Evolutionary conservation across 1,140 invertebrate genomes (phyloP).

Genomic region (Diploscapter pachys): DNA sequence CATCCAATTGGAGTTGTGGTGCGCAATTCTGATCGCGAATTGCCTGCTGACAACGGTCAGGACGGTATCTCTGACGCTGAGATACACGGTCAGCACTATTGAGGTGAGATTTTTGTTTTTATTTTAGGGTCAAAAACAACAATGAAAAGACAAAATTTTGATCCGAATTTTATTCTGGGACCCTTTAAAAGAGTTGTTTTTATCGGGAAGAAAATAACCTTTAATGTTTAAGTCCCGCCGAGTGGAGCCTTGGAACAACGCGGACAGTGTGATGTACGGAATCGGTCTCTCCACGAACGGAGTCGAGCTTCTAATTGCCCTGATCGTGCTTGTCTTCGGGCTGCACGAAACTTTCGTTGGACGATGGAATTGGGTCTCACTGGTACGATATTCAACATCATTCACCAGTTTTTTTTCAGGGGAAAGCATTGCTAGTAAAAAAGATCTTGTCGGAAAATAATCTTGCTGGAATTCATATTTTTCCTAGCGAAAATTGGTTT

Average conservation of each 20-base stretch:
- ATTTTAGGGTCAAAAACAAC: neutral
- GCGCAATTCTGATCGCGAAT: constrained; percentile 63
- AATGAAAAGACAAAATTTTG: neutral
- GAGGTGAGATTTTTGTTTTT: constrained; percentile 62
- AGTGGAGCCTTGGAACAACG: constrained; percentile 79
- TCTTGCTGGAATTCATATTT: no score
- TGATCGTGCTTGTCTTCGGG: constrained; percentile 89
- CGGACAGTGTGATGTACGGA: constrained; percentile 91
- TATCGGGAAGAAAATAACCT: no score
- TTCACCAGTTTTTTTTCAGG: no score
- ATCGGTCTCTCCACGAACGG: constrained; percentile 76
- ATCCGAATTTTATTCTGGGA: neutral
- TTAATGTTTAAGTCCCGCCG: constrained; percentile 60
- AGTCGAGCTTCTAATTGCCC: constrained; percentile 85
- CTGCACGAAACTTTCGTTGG: no score
- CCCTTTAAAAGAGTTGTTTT: neutral
- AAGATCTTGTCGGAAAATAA: no score
- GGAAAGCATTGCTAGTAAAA: no score
- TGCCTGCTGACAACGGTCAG: constrained; percentile 4
- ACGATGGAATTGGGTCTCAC: no score
- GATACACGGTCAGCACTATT: constrained; percentile 81
- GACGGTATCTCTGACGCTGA: constrained; percentile 63
- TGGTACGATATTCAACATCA: no score
- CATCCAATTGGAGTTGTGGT: constrained; percentile 82
- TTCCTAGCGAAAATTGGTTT: no score